A percentile compares a stretch with the other conserved stretches of the same genome.
These are phyloP conservation scores for Lepus europaeus DNA, from an alignment of 2,113 vertebrate genomes.

Conservation along the genomic window DNA sequence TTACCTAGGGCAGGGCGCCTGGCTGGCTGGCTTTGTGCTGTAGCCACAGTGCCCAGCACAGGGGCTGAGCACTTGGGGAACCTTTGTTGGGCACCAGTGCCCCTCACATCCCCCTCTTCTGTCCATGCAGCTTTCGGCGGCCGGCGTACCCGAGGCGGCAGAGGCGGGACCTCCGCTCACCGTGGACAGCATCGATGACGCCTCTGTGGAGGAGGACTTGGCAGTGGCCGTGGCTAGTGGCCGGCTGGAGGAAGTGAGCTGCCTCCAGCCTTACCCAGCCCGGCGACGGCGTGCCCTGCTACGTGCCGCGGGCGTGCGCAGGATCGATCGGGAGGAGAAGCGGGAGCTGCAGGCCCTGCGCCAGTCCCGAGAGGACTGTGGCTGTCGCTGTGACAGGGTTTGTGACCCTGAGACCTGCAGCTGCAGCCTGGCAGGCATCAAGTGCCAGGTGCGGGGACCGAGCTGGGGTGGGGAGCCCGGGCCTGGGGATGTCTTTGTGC, in stretches of 20 bases:
- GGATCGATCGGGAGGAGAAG: conserved; percentile 97
- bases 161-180: conserved; percentile 76
- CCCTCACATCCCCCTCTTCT: neutral
- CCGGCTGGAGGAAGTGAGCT: conserved; percentile 92
- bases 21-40: neutral
- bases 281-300: conserved; percentile 93
- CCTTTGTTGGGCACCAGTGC: fast-evolving
- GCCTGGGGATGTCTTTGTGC: fast-evolving
- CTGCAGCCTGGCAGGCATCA: conserved; percentile 96
- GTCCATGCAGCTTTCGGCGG: conserved; percentile 90
- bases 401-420: conserved; percentile 97
- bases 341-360: conserved; percentile 94
- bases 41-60: neutral
- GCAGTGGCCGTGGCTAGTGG: conserved; percentile 88
- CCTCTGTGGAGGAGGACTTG: conserved; percentile 94
- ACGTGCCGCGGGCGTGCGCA: conserved; percentile 94
- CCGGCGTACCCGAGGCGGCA: conserved; percentile 73
- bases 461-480: neutral
- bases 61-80: neutral
- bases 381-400: conserved; percentile 94
- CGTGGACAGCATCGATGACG: conserved; percentile 91
- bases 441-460: conserved; percentile 93
- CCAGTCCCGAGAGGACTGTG: conserved; percentile 95
- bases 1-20: neutral
- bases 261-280: conserved; percentile 94